phyloP scores from a whole-genome alignment of 1,140 invertebrate species.

The Prorops nasuta region DNA sequence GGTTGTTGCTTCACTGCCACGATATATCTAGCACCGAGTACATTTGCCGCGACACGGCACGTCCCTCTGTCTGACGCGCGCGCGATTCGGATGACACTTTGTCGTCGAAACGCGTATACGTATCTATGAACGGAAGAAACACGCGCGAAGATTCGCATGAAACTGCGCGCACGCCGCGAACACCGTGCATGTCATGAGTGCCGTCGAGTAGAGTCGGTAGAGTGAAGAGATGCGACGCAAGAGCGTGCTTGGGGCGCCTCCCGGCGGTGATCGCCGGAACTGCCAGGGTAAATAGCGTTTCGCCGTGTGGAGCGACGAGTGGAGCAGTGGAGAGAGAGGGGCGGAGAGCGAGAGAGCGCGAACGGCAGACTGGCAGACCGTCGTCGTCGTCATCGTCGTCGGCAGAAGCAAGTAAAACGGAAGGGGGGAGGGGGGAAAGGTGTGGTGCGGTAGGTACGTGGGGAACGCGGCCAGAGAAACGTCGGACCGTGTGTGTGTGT shows the following conservation, averaged over 20 bases:
- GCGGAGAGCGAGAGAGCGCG: neutral
- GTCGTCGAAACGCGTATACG: too few relatives aligned
- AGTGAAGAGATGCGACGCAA: constrained; percentile 23
- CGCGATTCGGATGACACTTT: too few relatives aligned
- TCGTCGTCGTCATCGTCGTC: constrained; percentile 2
- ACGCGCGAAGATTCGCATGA: constrained; percentile 30
- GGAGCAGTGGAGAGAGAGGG: neutral
- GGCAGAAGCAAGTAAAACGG: constrained; percentile 13
- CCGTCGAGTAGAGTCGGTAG: constrained; percentile 1
- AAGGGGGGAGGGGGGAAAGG: neutral
- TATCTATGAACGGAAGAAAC: constrained; percentile 9
- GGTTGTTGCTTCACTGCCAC: too few relatives aligned
- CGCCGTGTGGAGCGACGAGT: constrained; percentile 1
- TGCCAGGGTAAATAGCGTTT: constrained; percentile 33
- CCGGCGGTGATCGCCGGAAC: constrained; percentile 23
- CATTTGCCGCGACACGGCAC: too few relatives aligned
- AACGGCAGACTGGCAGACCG: constrained; percentile 7
- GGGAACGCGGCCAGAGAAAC: too few relatives aligned
- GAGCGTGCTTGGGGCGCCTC: constrained; percentile 13
- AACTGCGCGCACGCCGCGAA: constrained; percentile 22
- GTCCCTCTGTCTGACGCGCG: neutral
- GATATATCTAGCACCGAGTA: too few relatives aligned
- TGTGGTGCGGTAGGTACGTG: neutral
- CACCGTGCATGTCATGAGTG: constrained; percentile 11
- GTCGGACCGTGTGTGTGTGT: too few relatives aligned